Evolutionary conservation across 2,113 vertebrate genomes (phyloP).

Genomic region (Oreochromis aureus): DNA sequence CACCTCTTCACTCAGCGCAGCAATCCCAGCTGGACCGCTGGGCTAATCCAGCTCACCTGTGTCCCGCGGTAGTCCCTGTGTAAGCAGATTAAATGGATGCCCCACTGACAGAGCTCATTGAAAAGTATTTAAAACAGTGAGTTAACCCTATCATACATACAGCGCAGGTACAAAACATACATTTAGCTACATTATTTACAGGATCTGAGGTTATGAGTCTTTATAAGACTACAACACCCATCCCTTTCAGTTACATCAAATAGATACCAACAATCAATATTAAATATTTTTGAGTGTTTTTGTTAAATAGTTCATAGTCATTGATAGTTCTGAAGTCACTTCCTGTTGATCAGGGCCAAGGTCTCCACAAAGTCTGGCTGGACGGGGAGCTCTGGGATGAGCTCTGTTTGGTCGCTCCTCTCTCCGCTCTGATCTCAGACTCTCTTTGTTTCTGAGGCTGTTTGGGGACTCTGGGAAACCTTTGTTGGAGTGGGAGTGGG

Average conservation of each 20-base stretch:
- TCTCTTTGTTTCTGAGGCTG: background rate
- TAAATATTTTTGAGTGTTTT: background rate
- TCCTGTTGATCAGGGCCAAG: slow-evolving; percentile 32
- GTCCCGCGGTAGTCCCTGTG: background rate
- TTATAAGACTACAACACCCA: background rate
- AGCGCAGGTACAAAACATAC: background rate
- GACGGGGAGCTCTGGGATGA: background rate
- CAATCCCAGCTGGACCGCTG: background rate
- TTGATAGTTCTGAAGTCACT: background rate
- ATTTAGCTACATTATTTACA: slow-evolving; percentile 39
- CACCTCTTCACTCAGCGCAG: slow-evolving; percentile 8
- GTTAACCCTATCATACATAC: background rate
- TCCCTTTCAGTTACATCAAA: background rate
- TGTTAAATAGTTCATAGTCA: background rate
- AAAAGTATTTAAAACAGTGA: background rate
- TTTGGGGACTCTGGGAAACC: background rate
- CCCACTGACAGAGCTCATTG: background rate
- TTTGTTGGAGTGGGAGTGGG: background rate
- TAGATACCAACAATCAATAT: background rate
- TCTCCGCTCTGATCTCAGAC: background rate
- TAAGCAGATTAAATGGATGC: background rate
- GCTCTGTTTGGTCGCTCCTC: background rate
- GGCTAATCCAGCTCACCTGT: background rate
- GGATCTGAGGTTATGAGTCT: background rate
- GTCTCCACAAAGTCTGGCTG: slow-evolving; percentile 45